Base-by-base conservation (phyloP, 2,888 invertebrate genomes). In the Phyllotreta striolata region DNA sequence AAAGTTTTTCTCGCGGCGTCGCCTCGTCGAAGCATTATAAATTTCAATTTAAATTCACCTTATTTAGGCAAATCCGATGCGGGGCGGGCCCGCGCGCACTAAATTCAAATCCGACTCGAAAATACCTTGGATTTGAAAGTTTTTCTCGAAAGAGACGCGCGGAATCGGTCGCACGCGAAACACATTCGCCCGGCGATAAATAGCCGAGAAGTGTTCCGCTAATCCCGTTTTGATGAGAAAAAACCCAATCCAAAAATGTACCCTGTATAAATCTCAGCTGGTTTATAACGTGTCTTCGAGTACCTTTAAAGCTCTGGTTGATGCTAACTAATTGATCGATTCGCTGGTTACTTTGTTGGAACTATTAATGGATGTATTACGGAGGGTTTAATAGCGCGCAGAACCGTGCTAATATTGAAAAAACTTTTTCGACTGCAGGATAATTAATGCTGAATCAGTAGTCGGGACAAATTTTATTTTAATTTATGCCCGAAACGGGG, bases 1-100 rank as follows among this genome's bases (percentile, higher is more conserved):
- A 24, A 24, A 24, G 24, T 4, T 4, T 24, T 24, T 24, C 24
- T 24, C 2, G 24, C 24, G 24, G 24, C 24, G 24, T 24, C 24
- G 24, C 24, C 24, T 24, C 43, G 44, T 52, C 60, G 58, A 55
- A 54, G 49, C 58, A 62, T 65, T 65, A 65, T 65, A 62, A 65
- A 65, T 65, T 62, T 62, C 62, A 65, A 62, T 65, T 43, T 62
- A 65, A 65, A 65, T 65, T 65, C 65, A 58, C 57, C 60, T 65
- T 62, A 65, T 65, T 65, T 37, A 62, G 12, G 62, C 55, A 65
- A 65, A 65, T 62, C 54, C 65, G 47, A 65, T 65, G 43, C 57
- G n/a, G 55, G 52, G 52, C 61, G 52, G 14, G 12, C 13, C 13
- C 10, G 44, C 47, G 34, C 41, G 9, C 41, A 58, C 62, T 65